Evolutionary conservation across 2,797 vertebrate genomes (phyloP).

Genomic region (Lophotriccus pileatus): DNA sequence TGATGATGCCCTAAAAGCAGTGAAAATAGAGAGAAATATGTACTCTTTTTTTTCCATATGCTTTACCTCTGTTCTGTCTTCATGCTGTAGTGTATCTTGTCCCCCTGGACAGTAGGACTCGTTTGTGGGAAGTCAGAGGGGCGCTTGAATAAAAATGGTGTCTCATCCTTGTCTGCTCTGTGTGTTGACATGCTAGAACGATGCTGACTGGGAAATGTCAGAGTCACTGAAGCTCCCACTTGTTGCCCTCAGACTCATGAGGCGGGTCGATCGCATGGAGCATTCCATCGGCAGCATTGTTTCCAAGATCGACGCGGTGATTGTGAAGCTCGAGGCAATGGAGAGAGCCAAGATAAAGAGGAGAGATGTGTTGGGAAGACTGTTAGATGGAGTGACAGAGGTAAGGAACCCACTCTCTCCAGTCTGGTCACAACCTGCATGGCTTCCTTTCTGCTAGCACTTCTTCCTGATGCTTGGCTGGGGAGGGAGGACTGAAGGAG

Average conservation of each 20-base stretch:
- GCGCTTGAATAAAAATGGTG: background rate
- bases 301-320: conserved; percentile 96
- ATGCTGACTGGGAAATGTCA: background rate
- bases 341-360: conserved; percentile 92
- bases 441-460: background rate
- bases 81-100: background rate
- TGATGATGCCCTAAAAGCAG: background rate
- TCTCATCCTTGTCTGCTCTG: background rate
- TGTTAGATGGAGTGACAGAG: conserved; percentile 92
- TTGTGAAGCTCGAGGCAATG: conserved; percentile 96
- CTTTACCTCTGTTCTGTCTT: background rate
- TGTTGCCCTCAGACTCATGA: conserved; percentile 83
- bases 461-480: background rate
- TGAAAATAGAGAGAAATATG: background rate
- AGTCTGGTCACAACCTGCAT: background rate
- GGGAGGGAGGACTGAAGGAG: background rate
- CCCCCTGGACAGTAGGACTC: background rate
- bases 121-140: background rate
- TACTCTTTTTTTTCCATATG: background rate
- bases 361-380: conserved; percentile 87
- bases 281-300: conserved; percentile 98
- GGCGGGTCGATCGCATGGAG: conserved; percentile 96
- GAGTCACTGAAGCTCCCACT: background rate
- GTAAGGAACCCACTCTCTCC: conserved; percentile 56
- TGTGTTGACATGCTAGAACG: background rate